Conservation (phyloP, 2,797 vertebrate genomes). For the Aphelocoma californica region DNA sequence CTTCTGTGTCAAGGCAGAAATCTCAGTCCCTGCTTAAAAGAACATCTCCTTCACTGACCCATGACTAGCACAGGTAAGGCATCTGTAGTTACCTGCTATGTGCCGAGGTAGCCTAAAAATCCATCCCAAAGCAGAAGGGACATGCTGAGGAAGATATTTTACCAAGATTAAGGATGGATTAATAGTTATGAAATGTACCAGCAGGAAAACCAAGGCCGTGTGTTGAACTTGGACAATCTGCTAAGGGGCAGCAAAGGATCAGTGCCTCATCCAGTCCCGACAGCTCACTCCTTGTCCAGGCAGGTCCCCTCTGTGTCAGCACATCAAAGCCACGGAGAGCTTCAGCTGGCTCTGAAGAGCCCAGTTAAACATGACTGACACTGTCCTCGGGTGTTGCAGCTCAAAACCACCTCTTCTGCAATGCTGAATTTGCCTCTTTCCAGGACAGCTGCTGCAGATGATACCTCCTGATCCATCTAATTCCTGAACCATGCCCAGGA, state of each 20-base stretch:
- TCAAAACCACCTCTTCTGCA: background rate
- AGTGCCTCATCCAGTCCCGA: background rate
- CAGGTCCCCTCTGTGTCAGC: background rate
- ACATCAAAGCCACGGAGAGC: accelerated
- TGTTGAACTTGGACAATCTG: background rate
- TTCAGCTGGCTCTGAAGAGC: background rate
- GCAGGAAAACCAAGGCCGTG: background rate
- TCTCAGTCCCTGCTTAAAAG: background rate
- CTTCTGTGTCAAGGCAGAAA: background rate
- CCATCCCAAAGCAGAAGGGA: background rate
- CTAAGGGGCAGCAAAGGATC: no score
- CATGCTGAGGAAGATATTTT: background rate
- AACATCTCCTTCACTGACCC: background rate
- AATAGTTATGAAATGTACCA: background rate
- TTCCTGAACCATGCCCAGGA: background rate
- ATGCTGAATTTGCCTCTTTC: background rate
- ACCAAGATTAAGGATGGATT: background rate
- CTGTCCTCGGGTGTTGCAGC: background rate
- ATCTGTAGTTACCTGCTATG: background rate
- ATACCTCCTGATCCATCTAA: background rate
- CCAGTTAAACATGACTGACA: background rate
- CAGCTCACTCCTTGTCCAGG: background rate
- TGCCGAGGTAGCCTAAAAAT: background rate
- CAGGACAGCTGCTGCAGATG: background rate
- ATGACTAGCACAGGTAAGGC: no score